These are phyloP conservation scores for Pteromalus puparum DNA, from an alignment of 1,140 invertebrate genomes.

Conservation along the genomic window DNA sequence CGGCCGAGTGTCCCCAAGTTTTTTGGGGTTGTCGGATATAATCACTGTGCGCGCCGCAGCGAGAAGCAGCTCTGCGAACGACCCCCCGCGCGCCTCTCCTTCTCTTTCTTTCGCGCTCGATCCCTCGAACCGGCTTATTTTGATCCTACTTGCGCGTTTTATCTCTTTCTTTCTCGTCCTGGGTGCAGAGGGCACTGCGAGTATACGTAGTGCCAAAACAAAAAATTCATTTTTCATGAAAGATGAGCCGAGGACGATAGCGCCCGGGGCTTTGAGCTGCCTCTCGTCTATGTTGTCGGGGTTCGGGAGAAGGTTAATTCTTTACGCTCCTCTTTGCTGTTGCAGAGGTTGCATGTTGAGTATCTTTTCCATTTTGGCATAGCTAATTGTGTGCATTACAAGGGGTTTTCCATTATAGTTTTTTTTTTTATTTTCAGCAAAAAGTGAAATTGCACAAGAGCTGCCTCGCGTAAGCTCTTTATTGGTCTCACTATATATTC, in stretches of 20 bases:
- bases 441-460: constrained; percentile 43
- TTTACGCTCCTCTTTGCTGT: too few species aligned
- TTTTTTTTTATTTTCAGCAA: constrained; percentile 32
- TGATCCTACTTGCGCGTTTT: constrained; percentile 52
- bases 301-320: too few species aligned
- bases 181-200: background rate
- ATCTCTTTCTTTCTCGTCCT: constrained; percentile 45
- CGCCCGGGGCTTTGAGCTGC: too few species aligned
- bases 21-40: constrained; percentile 70
- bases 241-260: background rate
- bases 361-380: too few species aligned
- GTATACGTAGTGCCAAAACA: background rate
- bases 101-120: constrained; percentile 12
- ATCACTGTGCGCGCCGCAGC: constrained; percentile 63
- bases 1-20: constrained; percentile 59
- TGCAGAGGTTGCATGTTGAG: too few species aligned
- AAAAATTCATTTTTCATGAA: background rate
- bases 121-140: constrained; percentile 52
- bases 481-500: constrained; percentile 41
- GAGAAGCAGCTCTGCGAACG: constrained; percentile 17
- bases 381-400: too few species aligned
- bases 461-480: constrained; percentile 47
- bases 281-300: too few species aligned
- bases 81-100: background rate
- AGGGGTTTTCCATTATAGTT: constrained; percentile 14